These are phyloP conservation scores for Drosophila elegans DNA, from an alignment of 1,140 invertebrate genomes.

Conservation along the genomic window DNA sequence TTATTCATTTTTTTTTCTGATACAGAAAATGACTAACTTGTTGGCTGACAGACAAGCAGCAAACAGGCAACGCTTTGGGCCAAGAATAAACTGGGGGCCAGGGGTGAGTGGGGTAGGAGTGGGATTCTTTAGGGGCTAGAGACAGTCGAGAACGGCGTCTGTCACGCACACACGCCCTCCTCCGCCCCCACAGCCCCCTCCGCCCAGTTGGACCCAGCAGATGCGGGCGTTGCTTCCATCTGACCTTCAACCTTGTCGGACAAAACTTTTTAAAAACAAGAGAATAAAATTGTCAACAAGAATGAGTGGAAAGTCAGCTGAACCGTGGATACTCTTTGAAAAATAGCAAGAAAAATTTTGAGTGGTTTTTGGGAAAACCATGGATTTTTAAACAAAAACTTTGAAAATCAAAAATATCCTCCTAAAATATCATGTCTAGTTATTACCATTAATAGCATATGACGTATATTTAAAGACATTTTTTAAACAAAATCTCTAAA, in stretches of 20 bases:
- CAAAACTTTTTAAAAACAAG: slow-evolving; percentile 46
- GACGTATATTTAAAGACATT: too few species aligned
- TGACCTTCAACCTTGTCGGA: slow-evolving; percentile 43
- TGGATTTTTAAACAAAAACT: too few species aligned
- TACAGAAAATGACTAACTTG: slow-evolving; percentile 81
- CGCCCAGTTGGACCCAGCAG: slow-evolving; percentile 31
- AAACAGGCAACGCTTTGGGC: slow-evolving; percentile 48
- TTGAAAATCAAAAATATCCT: too few species aligned
- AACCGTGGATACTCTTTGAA: slow-evolving; percentile 14
- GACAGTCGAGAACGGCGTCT: slow-evolving; percentile 61
- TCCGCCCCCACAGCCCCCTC: slow-evolving; percentile 49
- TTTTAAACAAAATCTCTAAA: too few species aligned
- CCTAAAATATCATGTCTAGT: too few species aligned
- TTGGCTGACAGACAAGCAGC: slow-evolving; percentile 64
- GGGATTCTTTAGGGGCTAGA: slow-evolving; percentile 9
- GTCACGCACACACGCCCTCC: slow-evolving; percentile 63
- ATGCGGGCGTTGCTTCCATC: slow-evolving; percentile 26
- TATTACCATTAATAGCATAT: too few species aligned
- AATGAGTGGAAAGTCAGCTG: background rate
- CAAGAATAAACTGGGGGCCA: slow-evolving; percentile 21
- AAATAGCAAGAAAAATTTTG: background rate
- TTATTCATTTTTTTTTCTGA: slow-evolving; percentile 65
- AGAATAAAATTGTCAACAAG: slow-evolving; percentile 12
- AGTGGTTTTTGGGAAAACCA: too few species aligned
- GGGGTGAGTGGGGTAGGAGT: slow-evolving; percentile 13